Percentiles rank a stretch among this genome's conserved stretches.
Conservation (phyloP, 2,888 invertebrate species). For the Mantis religiosa region DNA sequence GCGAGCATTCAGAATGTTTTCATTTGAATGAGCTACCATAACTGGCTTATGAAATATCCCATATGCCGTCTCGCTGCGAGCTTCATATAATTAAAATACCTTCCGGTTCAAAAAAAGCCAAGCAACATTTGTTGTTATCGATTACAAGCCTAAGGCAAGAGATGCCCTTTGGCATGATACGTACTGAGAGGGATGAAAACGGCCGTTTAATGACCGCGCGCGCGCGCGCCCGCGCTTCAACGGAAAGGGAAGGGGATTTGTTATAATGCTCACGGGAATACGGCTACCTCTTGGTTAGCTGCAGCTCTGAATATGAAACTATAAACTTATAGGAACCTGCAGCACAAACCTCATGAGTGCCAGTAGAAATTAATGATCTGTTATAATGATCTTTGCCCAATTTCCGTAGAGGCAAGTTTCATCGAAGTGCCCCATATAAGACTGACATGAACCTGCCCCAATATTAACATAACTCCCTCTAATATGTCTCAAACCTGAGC, state of each 20-base stretch:
- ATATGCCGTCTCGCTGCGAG: background rate
- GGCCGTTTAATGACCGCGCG: background rate
- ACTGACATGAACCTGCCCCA: no score
- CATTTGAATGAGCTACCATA: background rate
- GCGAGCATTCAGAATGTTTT: background rate
- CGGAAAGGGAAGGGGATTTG: background rate
- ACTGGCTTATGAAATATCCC: background rate
- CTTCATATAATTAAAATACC: background rate
- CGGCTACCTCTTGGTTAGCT: background rate
- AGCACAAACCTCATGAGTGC: background rate
- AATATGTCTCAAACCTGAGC: no score
- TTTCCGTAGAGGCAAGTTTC: background rate
- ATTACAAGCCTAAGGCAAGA: background rate
- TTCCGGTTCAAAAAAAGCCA: background rate
- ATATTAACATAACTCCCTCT: no score
- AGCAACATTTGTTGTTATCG: background rate
- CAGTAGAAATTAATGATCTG: background rate
- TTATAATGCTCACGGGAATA: background rate
- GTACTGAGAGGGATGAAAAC: background rate
- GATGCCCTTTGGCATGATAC: background rate
- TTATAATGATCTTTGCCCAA: background rate
- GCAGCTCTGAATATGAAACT: background rate
- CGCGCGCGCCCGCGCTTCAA: no score
- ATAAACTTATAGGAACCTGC: background rate
- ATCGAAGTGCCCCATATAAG: background rate